These are phyloP conservation scores for Nemotelus pantherinus DNA, from an alignment of 2,888 invertebrate species.

Conservation along the genomic window DNA sequence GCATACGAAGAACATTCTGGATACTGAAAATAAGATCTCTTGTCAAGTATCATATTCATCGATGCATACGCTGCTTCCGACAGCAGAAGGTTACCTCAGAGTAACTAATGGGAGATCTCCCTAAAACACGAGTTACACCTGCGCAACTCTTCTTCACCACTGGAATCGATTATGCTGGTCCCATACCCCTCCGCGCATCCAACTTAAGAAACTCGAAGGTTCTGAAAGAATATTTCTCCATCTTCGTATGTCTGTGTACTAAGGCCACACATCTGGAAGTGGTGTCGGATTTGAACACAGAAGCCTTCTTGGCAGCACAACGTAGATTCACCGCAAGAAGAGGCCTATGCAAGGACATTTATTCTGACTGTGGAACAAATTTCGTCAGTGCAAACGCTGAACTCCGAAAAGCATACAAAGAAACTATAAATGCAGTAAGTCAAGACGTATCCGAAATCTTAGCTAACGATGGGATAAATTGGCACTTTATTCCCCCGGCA, in stretches of 20 bases:
- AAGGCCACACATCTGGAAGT: too few relatives aligned
- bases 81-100: background rate
- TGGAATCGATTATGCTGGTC: background rate
- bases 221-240: too few relatives aligned
- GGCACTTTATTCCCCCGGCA: too few relatives aligned
- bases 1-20: background rate
- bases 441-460: background rate
- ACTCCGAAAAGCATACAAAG: background rate
- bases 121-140: too few relatives aligned
- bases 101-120: too few relatives aligned
- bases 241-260: too few relatives aligned
- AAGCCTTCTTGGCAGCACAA: slow-evolving; percentile 54
- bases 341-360: slow-evolving; percentile 52
- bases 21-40: background rate
- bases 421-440: too few relatives aligned
- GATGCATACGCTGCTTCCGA: background rate
- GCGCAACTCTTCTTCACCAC: background rate
- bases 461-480: background rate
- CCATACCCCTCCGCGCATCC: background rate
- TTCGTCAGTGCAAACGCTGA: background rate
- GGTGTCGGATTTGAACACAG: too few relatives aligned
- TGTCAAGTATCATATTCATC: background rate
- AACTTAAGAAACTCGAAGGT: background rate
- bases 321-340: slow-evolving; percentile 54
- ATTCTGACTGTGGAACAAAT: background rate